These are phyloP conservation scores for Siniperca knerii DNA, from an alignment of 2,113 vertebrate species.

Conservation along the genomic window DNA sequence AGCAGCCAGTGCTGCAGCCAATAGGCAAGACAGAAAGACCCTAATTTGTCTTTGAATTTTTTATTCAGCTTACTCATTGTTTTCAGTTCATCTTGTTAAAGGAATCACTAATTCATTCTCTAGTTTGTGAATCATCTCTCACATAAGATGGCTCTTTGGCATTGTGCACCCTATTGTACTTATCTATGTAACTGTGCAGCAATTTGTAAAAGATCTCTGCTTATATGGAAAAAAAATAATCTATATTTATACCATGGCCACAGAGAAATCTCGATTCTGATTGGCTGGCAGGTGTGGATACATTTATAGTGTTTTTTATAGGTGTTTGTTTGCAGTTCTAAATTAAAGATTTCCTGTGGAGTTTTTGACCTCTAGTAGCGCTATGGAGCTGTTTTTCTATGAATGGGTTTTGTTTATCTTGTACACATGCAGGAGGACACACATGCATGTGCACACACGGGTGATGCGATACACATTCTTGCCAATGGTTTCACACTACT, in stretches of 20 bases:
- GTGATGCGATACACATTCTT: too few relatives aligned
- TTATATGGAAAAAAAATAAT: not conserved
- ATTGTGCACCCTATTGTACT: too few relatives aligned
- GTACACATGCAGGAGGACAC: too few relatives aligned
- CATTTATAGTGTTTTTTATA: too few relatives aligned
- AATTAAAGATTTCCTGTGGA: not conserved
- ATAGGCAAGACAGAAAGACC: not conserved
- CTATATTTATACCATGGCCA: not conserved
- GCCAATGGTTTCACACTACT: too few relatives aligned
- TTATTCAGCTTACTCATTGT: conserved; percentile 17
- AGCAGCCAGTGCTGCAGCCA: not conserved
- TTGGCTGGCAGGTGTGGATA: too few relatives aligned
- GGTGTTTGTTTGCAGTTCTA: not conserved
- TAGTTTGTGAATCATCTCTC: conserved; percentile 15
- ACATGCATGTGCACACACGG: too few relatives aligned
- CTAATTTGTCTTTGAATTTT: conserved; percentile 10
- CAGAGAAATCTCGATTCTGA: not conserved
- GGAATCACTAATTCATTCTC: conserved; percentile 11
- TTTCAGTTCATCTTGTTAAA: conserved; percentile 6
- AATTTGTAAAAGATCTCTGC: not conserved
- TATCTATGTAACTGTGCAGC: not conserved
- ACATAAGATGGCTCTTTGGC: not conserved
- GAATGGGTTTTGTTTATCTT: too few relatives aligned
- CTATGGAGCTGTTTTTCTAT: not conserved
- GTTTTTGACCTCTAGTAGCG: not conserved